Percentiles rank a stretch among this genome's conserved stretches.
Conservation (phyloP, 2,113 vertebrate genomes). For the Corynorhinus townsendii region DNA sequence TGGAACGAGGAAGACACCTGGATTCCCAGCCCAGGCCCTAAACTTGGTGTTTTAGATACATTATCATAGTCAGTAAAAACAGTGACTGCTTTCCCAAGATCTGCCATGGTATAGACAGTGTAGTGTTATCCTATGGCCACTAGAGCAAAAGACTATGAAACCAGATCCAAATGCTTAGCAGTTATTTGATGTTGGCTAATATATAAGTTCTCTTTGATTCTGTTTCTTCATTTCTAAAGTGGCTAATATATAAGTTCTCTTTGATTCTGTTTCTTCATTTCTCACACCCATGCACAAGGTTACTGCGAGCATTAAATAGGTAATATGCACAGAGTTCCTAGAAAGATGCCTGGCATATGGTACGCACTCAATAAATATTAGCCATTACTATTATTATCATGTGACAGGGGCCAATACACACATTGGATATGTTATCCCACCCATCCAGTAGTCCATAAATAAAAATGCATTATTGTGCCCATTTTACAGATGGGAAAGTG, state of each 20-base stretch:
- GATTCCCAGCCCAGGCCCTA: background rate
- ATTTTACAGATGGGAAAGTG: background rate
- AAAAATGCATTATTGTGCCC: background rate
- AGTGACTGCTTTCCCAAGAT: background rate
- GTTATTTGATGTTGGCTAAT: background rate
- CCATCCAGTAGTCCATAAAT: background rate
- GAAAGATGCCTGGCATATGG: background rate
- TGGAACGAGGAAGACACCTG: background rate
- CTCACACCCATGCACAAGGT: background rate
- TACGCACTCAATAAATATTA: background rate
- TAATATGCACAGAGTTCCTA: background rate
- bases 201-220: background rate
- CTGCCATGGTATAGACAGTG: background rate
- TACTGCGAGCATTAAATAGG: background rate
- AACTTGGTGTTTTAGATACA: background rate
- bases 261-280: conserved; percentile 23
- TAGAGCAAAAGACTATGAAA: background rate
- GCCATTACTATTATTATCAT: background rate
- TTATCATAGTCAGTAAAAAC: background rate
- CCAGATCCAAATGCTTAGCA: background rate
- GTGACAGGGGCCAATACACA: background rate
- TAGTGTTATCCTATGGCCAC: background rate
- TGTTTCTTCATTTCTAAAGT: conserved; percentile 35
- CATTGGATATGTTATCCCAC: background rate
- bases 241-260: background rate